Evolutionary conservation across 2,113 vertebrate species (phyloP).

Genomic region (Phyllostomus hastatus): DNA sequence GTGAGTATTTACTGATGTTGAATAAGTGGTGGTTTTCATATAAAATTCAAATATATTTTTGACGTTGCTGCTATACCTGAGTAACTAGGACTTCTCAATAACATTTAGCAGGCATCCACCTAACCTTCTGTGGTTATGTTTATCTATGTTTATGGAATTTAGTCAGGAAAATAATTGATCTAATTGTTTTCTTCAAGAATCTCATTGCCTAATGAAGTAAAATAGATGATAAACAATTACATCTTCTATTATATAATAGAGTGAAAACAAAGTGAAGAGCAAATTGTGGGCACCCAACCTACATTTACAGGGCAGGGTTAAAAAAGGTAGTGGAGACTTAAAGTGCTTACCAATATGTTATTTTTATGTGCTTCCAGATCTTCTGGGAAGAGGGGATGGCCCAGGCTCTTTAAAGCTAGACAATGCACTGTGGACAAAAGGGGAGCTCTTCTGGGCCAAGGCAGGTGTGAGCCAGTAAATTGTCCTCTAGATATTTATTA

Average conservation of each 20-base stretch:
- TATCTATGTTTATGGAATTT: not conserved
- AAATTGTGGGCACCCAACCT: not conserved
- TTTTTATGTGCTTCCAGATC: not conserved
- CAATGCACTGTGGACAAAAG: not conserved
- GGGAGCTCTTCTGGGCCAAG: not conserved
- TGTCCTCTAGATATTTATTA: not conserved
- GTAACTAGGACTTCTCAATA: not conserved
- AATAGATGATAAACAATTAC: not conserved
- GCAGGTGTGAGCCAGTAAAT: not conserved
- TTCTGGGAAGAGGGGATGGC: not conserved
- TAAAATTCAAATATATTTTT: not conserved
- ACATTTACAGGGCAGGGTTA: not conserved
- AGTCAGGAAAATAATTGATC: not conserved
- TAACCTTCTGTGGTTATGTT: not conserved
- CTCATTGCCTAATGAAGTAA: not conserved
- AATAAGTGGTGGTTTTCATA: not conserved
- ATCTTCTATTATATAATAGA: not conserved
- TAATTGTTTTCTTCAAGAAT: not conserved
- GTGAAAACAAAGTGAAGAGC: not conserved
- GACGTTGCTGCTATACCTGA: not conserved
- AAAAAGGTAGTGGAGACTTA: not conserved
- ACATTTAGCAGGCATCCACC: not conserved
- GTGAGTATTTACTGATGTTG: not conserved
- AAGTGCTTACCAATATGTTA: not conserved
- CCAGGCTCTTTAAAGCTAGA: not conserved